phyloP scores from a whole-genome alignment of 2,888 invertebrate species.

The Pseudococcus longispinus region DNA sequence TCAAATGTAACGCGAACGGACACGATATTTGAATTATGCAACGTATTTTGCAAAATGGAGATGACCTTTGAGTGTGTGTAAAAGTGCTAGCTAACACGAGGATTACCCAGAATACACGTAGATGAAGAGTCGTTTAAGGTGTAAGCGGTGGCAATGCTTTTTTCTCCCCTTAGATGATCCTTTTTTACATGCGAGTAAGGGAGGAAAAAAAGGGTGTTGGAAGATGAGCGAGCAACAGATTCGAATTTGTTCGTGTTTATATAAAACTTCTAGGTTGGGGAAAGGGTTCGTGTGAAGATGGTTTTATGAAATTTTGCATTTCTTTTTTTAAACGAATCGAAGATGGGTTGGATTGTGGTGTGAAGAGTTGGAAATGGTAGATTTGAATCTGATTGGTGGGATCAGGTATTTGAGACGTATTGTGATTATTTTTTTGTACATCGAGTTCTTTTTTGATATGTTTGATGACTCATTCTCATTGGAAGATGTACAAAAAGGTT shows the following conservation, averaged over 20 bases:
- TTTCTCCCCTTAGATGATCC: background rate
- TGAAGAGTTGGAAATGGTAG: background rate
- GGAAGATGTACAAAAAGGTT: too few relatives aligned
- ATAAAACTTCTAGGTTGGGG: background rate
- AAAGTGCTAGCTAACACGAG: background rate
- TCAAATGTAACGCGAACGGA: slow-evolving; percentile 18
- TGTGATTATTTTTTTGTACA: too few relatives aligned
- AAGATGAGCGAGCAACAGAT: background rate
- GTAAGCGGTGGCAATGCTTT: background rate
- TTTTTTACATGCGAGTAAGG: background rate
- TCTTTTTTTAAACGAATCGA: background rate
- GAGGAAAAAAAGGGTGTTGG: background rate
- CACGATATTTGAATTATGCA: slow-evolving; percentile 43
- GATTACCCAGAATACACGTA: background rate
- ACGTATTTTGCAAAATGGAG: background rate
- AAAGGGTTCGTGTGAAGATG: background rate
- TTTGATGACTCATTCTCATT: too few relatives aligned
- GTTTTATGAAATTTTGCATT: background rate
- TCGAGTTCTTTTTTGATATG: too few relatives aligned
- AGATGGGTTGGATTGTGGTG: background rate
- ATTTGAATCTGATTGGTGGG: too few relatives aligned
- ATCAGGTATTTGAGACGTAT: too few relatives aligned
- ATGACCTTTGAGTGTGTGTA: slow-evolving; percentile 1
- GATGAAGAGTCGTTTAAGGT: background rate
- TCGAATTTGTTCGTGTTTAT: background rate